Base-by-base conservation (phyloP, 2,113 vertebrate genomes). In the Eidolon helvum region DNA sequence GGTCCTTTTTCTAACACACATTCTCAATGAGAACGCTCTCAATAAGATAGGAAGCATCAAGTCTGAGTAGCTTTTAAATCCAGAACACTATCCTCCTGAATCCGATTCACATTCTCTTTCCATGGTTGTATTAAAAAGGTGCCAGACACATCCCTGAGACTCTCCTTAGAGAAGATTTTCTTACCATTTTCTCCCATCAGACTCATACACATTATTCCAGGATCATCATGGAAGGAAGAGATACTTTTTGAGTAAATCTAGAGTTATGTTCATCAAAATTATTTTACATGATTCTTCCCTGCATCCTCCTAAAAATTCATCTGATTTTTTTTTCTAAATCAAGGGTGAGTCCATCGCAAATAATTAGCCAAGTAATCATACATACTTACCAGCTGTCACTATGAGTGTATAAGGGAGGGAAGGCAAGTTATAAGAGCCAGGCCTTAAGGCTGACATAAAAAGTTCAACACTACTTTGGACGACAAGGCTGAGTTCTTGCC, bases 341-440 rank as follows among this genome's bases (percentile, higher is more conserved):
- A 53, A 72, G n/a, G 28, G 8, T 26, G 43, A 53, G 5, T 24
- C 11, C 75, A 35, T 77, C 28, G 40, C 18, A 59, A 71, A 87
- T 35, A 53, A 89, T 61, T 74, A 86, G 28, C 83, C 57, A 40
- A 88, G 40, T 11, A n/a, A n/a, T 65, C 40, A 14, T 19, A 48
- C 43, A 69, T 4, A 5, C 40, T 61, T 38, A 18, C 55, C 65
- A 61, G 57, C 2, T 26, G 38, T 1, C 8, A 19, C 11, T 5
- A 2, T 5, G 18, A 38, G 45, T 12, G 0, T 26, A 22, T 30
- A 2, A 18, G 15, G n/a, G 5, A 16, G 1, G 50, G 33, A 33
- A 69, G 9, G 48, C 7, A 19, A 45, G 15, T 53, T 57, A 19
- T 16, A 50, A 30, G 88, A 68, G 35, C 50, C 30, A 28, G 0